phyloP scores from a whole-genome alignment of 2,113 vertebrate species.

The Microtus richardsoni region DNA sequence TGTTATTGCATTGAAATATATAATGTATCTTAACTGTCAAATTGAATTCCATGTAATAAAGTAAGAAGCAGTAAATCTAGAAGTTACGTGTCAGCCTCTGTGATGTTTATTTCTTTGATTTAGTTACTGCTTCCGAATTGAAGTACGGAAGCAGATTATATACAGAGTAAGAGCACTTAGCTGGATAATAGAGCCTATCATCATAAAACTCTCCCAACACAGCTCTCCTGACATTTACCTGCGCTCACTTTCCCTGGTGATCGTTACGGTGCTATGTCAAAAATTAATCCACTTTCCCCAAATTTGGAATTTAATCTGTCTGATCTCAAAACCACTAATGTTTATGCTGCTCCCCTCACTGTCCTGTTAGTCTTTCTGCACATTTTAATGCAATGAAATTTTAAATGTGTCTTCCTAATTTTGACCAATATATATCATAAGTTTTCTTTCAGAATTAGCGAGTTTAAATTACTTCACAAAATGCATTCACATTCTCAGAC shows the following conservation, averaged over 20 bases:
- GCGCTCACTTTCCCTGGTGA: neutral
- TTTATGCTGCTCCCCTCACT: slow-evolving; percentile 15
- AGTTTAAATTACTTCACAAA: slow-evolving; percentile 37
- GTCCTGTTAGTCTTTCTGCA: neutral
- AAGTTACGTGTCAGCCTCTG: slow-evolving; percentile 19
- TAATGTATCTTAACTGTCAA: slow-evolving; percentile 39
- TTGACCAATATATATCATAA: neutral
- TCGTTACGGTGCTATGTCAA: neutral
- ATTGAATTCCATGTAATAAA: slow-evolving; percentile 10
- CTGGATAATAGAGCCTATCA: slow-evolving; percentile 8
- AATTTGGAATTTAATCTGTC: slow-evolving; percentile 5
- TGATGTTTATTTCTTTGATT: slow-evolving; percentile 38
- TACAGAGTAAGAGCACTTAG: slow-evolving; percentile 32
- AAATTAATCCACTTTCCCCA: neutral
- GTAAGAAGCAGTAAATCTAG: slow-evolving; percentile 35
- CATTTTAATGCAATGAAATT: slow-evolving; percentile 43
- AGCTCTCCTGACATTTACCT: slow-evolving; percentile 6
- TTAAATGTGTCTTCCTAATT: neutral
- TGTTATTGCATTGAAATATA: slow-evolving; percentile 18
- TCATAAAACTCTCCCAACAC: neutral
- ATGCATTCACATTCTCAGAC: slow-evolving; percentile 17
- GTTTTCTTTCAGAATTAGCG: slow-evolving; percentile 50
- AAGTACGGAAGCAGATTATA: slow-evolving; percentile 32
- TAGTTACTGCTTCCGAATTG: slow-evolving; percentile 13
- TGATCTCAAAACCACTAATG: neutral